Percentiles rank a stretch among this genome's conserved stretches.
These are phyloP conservation scores for Sebastolobus altivelis DNA, from an alignment of 2,797 vertebrate genomes.

Conservation along the genomic window DNA sequence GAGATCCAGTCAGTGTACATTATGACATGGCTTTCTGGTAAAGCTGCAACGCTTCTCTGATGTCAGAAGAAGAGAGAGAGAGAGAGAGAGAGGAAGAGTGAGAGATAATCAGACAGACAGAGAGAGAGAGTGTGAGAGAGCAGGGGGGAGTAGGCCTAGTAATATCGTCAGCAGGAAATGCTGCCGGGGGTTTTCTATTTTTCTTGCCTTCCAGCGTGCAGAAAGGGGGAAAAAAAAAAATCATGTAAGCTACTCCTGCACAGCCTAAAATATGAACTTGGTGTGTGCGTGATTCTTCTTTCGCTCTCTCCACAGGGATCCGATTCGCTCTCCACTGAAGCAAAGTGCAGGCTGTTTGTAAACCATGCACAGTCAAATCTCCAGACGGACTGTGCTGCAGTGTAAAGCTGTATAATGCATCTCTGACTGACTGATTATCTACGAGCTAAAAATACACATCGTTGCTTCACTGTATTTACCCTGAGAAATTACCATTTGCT, in stretches of 20 bases:
- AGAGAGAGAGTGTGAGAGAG: not conserved
- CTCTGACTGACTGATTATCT: constrained; percentile 69
- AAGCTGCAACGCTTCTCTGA: constrained; percentile 51
- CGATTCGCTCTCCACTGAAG: constrained; percentile 49
- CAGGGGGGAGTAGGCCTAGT: constrained; percentile 8
- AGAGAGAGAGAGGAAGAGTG: constrained; percentile 10
- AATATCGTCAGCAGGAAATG: constrained; percentile 64
- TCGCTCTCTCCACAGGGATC: constrained; percentile 54
- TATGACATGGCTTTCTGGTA: constrained; percentile 42
- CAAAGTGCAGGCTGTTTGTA: constrained; percentile 67
- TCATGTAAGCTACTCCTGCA: constrained; percentile 47
- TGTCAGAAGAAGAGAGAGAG: constrained; percentile 43
- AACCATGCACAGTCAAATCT: constrained; percentile 45
- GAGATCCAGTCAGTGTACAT: constrained; percentile 64
- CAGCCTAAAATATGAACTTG: constrained; percentile 62
- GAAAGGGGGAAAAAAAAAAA: constrained; percentile 10
- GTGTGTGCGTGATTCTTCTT: constrained; percentile 56
- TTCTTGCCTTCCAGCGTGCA: constrained; percentile 47
- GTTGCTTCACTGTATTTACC: constrained; percentile 55
- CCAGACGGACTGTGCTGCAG: constrained; percentile 45
- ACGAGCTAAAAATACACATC: constrained; percentile 62
- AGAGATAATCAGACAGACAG: constrained; percentile 45
- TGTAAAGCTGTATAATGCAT: constrained; percentile 62
- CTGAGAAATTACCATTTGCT: constrained; percentile 56
- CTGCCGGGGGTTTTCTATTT: constrained; percentile 51